Evolutionary conservation across 2,888 invertebrate species (phyloP), one percentile per base, ranked within the genome.

Genomic region (Drosophila borborema): DNA sequence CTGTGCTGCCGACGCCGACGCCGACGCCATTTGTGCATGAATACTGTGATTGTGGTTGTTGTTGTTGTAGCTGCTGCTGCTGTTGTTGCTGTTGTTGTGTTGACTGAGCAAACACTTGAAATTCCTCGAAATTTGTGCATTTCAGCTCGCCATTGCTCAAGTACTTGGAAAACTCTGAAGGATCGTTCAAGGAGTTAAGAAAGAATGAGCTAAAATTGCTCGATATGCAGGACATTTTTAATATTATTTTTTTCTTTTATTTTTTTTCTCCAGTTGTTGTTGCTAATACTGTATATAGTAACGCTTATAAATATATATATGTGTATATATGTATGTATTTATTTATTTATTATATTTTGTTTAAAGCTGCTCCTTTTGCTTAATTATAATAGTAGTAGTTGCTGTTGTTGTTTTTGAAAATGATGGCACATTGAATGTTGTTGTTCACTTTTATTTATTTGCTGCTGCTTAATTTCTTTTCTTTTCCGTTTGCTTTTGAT

Each of bases 181-280:
- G 92, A 90, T 93, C 93, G 78, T 93, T 93, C 55, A 93, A 82
- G 45, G 93, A 92, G 81, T 93, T 93, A 23, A 93, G 83, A 72
- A 93, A 93, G 83, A 93, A 93, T 63, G 93, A 93, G 87, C 93
- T 93, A 66, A 93, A 93, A 84, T 93, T 93, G 79, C 92, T 93
- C 74, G 93, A 93, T 86, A 93, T 93, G 89, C 93, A 93, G 90
- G 93, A 93, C 93, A 93, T 93, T 82, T 90, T 92, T 54, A 49
- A 38, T n/a, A 54, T 49, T 56, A 31, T 40, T 43, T 64, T 72
- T 62, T 69, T 40, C 10, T 20, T 10, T 38, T 10, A 16, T 28
- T 65, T 70, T 62, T 69, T 38, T 28, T 48, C 16, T 49, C n/a
- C 58, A 55, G 23, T 64, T 68, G 45, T 72, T 74, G 69, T 74